A percentile compares a stretch with the other conserved stretches of the same genome.
These are phyloP conservation scores for Aptenodytes patagonicus DNA, from an alignment of 2,113 vertebrate species.

Conservation along the genomic window DNA sequence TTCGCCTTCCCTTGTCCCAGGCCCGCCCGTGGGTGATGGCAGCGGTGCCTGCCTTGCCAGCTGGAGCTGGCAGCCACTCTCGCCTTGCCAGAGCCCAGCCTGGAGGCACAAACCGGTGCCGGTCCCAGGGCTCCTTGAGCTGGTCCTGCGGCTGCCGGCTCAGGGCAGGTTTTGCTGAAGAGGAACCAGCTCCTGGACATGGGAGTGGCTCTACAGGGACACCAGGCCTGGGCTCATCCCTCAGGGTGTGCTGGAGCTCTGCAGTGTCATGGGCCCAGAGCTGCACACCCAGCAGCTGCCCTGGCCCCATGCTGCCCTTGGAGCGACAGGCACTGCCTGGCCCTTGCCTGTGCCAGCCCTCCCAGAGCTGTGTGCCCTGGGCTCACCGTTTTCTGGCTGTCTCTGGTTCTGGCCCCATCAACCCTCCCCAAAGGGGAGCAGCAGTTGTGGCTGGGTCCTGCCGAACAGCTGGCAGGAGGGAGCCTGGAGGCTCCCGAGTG, in stretches of 20 bases:
- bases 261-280: background rate
- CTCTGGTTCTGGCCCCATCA: background rate
- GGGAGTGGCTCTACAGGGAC: rapidly evolving
- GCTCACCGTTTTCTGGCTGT: rapidly evolving
- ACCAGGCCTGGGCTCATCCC: rapidly evolving
- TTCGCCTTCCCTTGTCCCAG: background rate
- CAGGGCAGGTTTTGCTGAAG: background rate
- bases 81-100: background rate
- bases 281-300: background rate
- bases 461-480: background rate
- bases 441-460: background rate
- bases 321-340: background rate
- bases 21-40: rapidly evolving
- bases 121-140: background rate
- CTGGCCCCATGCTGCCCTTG: background rate
- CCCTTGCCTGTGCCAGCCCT: background rate
- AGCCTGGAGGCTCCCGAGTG: background rate
- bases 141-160: rapidly evolving
- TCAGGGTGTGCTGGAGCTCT: rapidly evolving
- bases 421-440: background rate
- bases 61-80: rapidly evolving
- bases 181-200: background rate
- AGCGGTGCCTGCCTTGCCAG: background rate
- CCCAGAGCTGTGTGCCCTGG: rapidly evolving
- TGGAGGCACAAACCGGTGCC: background rate